Evolutionary conservation across 2,888 invertebrate species (phyloP).

Genomic region (Strigamia crassipes): DNA sequence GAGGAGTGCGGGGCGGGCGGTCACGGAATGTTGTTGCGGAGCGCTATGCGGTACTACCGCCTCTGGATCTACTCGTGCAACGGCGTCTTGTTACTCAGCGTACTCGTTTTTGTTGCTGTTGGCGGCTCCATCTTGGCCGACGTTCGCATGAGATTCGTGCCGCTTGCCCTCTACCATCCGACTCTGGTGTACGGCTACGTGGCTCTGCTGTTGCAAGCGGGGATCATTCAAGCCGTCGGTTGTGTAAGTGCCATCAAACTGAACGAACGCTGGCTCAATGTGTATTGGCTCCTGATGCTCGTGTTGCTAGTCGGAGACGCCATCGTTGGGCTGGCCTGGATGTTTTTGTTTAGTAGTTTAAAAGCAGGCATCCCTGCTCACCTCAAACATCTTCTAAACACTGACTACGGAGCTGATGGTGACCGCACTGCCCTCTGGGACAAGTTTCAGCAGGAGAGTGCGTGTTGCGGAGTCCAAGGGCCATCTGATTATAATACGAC

Average conservation of each 20-base stretch:
- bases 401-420: slow-evolving; percentile 73
- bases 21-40: slow-evolving; percentile 53
- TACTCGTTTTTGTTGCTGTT: slow-evolving; percentile 77
- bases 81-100: slow-evolving; percentile 81
- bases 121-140: slow-evolving; percentile 64
- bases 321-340: slow-evolving; percentile 82
- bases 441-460: slow-evolving; percentile 60
- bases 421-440: slow-evolving; percentile 80
- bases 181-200: slow-evolving; percentile 83
- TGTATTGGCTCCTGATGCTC: slow-evolving; percentile 79
- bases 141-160: slow-evolving; percentile 56
- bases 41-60: slow-evolving; percentile 63
- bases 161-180: slow-evolving; percentile 69
- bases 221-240: slow-evolving; percentile 71
- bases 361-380: slow-evolving; percentile 74
- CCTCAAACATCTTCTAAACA: slow-evolving; percentile 66
- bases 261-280: slow-evolving; percentile 78
- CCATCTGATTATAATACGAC: slow-evolving; percentile 59
- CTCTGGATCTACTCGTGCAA: slow-evolving; percentile 93
- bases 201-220: slow-evolving; percentile 75
- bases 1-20: slow-evolving; percentile 23
- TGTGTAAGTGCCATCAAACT: slow-evolving; percentile 80
- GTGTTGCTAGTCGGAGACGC: slow-evolving; percentile 81
- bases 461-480: slow-evolving; percentile 78
- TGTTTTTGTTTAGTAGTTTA: slow-evolving; percentile 76